Conservation (phyloP, 2,113 vertebrate genomes). For the Lampris megalopsis region DNA sequence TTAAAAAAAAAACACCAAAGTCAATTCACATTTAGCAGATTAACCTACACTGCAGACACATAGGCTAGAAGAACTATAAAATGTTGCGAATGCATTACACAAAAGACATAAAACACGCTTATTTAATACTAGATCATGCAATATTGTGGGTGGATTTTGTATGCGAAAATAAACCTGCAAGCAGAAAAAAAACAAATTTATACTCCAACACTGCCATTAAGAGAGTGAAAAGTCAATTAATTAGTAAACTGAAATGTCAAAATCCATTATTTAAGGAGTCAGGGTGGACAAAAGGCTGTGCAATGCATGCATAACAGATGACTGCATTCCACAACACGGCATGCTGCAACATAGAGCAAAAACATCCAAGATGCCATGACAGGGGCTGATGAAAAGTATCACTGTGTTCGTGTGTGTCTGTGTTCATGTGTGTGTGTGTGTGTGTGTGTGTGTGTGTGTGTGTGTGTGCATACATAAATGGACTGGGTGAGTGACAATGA, state of each 20-base stretch:
- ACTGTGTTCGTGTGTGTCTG: not conserved
- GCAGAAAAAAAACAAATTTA: not conserved
- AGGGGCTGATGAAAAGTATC: constrained; percentile 25
- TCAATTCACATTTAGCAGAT: not conserved
- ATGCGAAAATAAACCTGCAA: not conserved
- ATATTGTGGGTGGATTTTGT: not conserved
- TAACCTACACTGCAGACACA: not conserved
- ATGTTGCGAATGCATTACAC: too few species aligned
- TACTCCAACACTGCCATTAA: not conserved
- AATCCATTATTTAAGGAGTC: not conserved
- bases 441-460: constrained; percentile 17
- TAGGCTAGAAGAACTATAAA: not conserved
- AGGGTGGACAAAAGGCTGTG: not conserved
- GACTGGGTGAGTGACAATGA: constrained; percentile 33
- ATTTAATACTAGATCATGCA: not conserved
- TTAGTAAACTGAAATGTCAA: not conserved
- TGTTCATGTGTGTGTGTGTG: not conserved
- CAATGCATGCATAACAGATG: constrained; percentile 51
- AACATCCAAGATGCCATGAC: constrained; percentile 50
- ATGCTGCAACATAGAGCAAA: constrained; percentile 53
- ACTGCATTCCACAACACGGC: constrained; percentile 22
- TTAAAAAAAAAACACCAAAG: not conserved
- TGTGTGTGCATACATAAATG: not conserved
- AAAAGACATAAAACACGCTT: not conserved
- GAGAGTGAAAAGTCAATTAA: not conserved